Conservation (phyloP, 2,113 vertebrate genomes). For the Phasianus colchicus region DNA sequence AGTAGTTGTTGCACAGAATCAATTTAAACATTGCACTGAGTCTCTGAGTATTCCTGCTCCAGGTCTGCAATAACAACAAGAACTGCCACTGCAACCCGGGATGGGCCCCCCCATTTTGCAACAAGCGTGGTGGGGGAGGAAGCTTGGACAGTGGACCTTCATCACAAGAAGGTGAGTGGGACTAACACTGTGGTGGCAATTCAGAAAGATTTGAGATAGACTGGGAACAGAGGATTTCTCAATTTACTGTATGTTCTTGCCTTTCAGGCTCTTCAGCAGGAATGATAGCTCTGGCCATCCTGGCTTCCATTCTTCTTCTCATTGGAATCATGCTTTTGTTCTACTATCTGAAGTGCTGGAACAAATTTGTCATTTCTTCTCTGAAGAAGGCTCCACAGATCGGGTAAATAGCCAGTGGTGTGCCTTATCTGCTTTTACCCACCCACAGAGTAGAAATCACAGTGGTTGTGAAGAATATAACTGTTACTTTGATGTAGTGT, state of each 20-base stretch:
- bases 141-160: conserved; percentile 94
- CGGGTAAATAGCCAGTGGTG: conserved; percentile 59
- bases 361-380: conserved; percentile 59
- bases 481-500: background rate
- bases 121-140: conserved; percentile 85
- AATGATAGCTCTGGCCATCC: conserved; percentile 27
- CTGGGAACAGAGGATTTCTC: background rate
- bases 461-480: background rate
- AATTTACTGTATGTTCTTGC: background rate
- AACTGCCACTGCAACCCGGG: conserved; percentile 92
- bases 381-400: conserved; percentile 68
- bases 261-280: conserved; percentile 43
- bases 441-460: background rate
- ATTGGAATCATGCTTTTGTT: conserved; percentile 23
- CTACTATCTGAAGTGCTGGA: conserved; percentile 72
- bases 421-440: background rate
- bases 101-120: conserved; percentile 92
- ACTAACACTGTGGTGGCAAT: background rate
- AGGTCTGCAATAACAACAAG: conserved; percentile 97
- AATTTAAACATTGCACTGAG: background rate
- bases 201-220: background rate
- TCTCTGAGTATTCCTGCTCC: background rate
- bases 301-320: conserved; percentile 61
- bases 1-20: background rate
- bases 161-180: conserved; percentile 65